Conservation (phyloP, 2,797 vertebrate species). For the Gouania willdenowi region DNA sequence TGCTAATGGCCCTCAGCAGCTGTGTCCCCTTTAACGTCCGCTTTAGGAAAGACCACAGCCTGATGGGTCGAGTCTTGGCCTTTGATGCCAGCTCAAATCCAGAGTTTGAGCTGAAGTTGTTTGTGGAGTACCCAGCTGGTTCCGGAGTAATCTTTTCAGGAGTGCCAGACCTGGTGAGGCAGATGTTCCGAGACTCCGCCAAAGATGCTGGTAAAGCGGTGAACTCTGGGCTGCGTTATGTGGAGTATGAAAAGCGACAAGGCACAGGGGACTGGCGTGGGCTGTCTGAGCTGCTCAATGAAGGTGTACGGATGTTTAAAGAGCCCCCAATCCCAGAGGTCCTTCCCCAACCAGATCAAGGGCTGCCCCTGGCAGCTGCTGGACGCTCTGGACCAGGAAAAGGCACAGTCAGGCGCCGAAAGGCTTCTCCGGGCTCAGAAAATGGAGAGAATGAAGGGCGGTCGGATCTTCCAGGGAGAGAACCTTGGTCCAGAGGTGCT, state of each 20-base stretch:
- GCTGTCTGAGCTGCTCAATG: conserved; percentile 82
- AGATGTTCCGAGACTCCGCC: conserved; percentile 87
- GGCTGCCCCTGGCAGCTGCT: conserved; percentile 63
- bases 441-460: conserved; percentile 73
- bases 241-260: conserved; percentile 87
- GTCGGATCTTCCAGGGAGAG: conserved; percentile 70
- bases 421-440: conserved; percentile 70
- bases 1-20: conserved; percentile 75
- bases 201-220: conserved; percentile 84
- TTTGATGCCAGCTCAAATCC: conserved; percentile 78
- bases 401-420: conserved; percentile 66
- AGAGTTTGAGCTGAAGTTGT: conserved; percentile 86
- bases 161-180: conserved; percentile 78
- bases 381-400: conserved; percentile 59
- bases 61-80: conserved; percentile 80
- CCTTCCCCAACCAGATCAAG: conserved; percentile 79
- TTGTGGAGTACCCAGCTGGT: conserved; percentile 85
- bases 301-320: conserved; percentile 82
- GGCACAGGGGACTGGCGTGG: conserved; percentile 85
- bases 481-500: conserved; percentile 72
- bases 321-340: conserved; percentile 78
- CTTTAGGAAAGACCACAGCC: conserved; percentile 86
- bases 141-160: conserved; percentile 83
- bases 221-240: conserved; percentile 85
- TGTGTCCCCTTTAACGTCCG: conserved; percentile 86